Base-by-base conservation (phyloP, 1,140 invertebrate species). In the Dendroctonus valens region DNA sequence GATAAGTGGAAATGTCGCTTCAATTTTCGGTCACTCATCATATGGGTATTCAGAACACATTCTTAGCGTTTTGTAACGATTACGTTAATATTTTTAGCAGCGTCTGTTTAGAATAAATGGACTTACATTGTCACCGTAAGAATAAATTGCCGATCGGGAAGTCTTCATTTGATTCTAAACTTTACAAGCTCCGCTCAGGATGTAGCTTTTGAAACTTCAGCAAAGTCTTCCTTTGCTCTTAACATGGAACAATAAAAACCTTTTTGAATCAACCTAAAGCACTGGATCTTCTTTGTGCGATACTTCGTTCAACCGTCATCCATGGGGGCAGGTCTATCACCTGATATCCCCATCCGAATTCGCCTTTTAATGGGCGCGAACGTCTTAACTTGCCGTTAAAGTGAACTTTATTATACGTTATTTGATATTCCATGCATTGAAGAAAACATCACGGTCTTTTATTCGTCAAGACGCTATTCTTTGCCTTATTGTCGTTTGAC, bases 361-460 rank as follows among this genome's bases (percentile, higher is more conserved):
- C 66, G 60, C 49, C 57, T 68, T 70, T 62, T 67, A 41, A 67
- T 52, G 41, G n/a, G 49, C 55, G 57, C 26, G 26, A 26, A 69
- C 65, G 53, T 59, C 57, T 69, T 61, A 67, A 67, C 59, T 62
- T 62, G 9, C 53, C 38, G n/a, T 51, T 53, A 52, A 62, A 62
- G 60, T 53, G 50, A 62, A 62, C 64, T 69, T 67, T 67, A 69
- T 69, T 69, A 69, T 66, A 67, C 55, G 69, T 59, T 46, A 70
- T 65, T 37, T 42, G 69, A 70, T 70, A 68, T 59, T 40, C 41
- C 49, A 38, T 14, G 7, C 49, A 50, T 57, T n/a, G 8, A 50
- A 26, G 49, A 65, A 57, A 57, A 65, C 39, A 50, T 44, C 55
- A 59, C 60, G 57, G 40, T 53, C 44, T 58, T 65, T 65, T 52